These are phyloP conservation scores for Troides aeacus DNA, from an alignment of 2,888 invertebrate genomes.

Conservation along the genomic window DNA sequence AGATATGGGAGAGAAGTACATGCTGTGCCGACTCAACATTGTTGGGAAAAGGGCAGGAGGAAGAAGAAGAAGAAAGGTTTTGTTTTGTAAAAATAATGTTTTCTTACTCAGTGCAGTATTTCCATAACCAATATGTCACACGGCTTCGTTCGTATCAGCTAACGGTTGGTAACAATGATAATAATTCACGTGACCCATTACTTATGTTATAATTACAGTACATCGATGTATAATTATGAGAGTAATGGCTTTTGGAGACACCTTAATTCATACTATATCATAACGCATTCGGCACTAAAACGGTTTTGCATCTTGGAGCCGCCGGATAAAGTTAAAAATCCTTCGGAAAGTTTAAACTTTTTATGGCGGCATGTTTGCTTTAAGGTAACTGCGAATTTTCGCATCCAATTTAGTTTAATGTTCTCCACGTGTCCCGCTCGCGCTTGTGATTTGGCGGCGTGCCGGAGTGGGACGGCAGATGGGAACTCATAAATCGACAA, in stretches of 20 bases:
- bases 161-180: background rate
- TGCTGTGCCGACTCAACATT: too few relatives aligned
- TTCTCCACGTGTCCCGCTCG: slow-evolving; percentile 42
- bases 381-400: slow-evolving; percentile 62
- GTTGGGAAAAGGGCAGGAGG: too few relatives aligned
- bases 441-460: slow-evolving; percentile 28
- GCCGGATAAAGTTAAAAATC: background rate
- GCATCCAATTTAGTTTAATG: slow-evolving; percentile 61
- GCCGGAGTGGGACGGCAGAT: slow-evolving; percentile 43
- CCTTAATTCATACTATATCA: slow-evolving; percentile 26
- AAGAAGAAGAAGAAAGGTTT: too few relatives aligned
- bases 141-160: background rate
- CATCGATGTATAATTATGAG: slow-evolving; percentile 14
- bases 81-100: too few relatives aligned
- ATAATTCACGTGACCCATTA: slow-evolving; percentile 10
- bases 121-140: too few relatives aligned
- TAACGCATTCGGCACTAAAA: slow-evolving; percentile 26
- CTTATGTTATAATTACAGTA: slow-evolving; percentile 17
- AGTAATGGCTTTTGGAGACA: slow-evolving; percentile 25
- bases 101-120: too few relatives aligned
- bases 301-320: slow-evolving; percentile 40
- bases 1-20: too few relatives aligned
- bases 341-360: slow-evolving; percentile 37
- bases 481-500: slow-evolving; percentile 57
- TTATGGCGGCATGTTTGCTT: slow-evolving; percentile 58